Base-by-base conservation (phyloP, 2,888 invertebrate species). In the Heliconius aoede region DNA sequence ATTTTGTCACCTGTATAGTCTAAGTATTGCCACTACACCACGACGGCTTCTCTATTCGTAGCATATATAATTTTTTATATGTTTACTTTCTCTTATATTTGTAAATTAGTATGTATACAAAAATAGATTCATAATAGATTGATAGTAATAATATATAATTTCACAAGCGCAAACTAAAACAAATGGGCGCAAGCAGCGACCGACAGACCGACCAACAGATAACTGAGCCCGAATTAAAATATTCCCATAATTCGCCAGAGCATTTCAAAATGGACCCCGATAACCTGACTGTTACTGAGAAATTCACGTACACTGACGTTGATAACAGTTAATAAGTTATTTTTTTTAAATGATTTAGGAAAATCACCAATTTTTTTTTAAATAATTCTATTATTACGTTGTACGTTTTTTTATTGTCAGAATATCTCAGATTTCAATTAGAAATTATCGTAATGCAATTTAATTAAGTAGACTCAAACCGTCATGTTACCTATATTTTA, bases 221-320 rank as follows among this genome's bases (percentile, higher is more conserved):
- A 78, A 74, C 51, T 51, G 71, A 55, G 26, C n/a, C 72, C 72
- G 78, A 78, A 78, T 78, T 78, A 76, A 78, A 77, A 77, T 83
- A 82, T 83, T 82, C 80, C 76, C 82, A 82, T 83, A 83, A 82
- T 80, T 81, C 81, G 73, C 79, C 73, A 61, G 79, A 72, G 77
- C 82, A 83, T 85, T 86, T 83, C 81, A 80, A 80, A 81, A 83
- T 79, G 80, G 79, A 79, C 74, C 80, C 82, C 80, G 83, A 85
- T 85, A 83, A 82, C 82, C 83, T 82, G 85, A 82, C 81, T 83
- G 82, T 83, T 85, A 79, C 80, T 80, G 72, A 80, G 83, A 80
- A 83, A 83, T 83, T 83, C 82, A 82, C 36, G 83, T 85, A 85
- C 82, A 81, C 28, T 83, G 75, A 68, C 69, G 77, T 62, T 68